Percentiles rank a stretch among this genome's conserved stretches.
Evolutionary conservation across 2,797 vertebrate species (phyloP).

Genomic region (Pseudochirops cupreus): DNA sequence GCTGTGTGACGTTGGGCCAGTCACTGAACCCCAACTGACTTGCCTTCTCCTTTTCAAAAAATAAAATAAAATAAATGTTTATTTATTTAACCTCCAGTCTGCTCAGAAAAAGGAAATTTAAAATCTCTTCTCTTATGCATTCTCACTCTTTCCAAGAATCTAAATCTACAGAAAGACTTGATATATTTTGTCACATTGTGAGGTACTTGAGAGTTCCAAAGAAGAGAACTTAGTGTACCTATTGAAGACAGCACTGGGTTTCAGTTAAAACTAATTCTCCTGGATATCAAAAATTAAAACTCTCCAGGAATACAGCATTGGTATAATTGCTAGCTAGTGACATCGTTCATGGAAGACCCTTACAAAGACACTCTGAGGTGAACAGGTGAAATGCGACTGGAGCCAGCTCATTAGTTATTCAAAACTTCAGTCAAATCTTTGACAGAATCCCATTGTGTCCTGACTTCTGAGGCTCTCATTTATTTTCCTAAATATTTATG

Average conservation of each 20-base stretch:
- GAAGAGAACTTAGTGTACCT: neutral
- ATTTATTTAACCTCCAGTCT: neutral
- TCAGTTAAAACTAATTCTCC: neutral
- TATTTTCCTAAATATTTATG: slow-evolving; percentile 66
- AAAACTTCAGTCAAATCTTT: slow-evolving; percentile 60
- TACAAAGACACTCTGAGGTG: neutral
- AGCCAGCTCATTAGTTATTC: slow-evolving; percentile 14
- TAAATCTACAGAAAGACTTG: neutral
- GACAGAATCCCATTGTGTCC: slow-evolving; percentile 47
- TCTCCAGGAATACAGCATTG: neutral
- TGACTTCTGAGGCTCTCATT: slow-evolving; percentile 52
- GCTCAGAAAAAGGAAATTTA: neutral
- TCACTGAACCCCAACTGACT: too few species aligned
- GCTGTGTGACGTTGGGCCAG: too few species aligned
- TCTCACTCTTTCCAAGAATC: neutral
- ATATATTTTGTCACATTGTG: neutral
- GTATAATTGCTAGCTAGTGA: neutral
- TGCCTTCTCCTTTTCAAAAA: too few species aligned
- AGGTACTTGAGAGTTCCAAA: neutral
- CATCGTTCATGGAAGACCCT: neutral
- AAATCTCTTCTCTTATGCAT: neutral
- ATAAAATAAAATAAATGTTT: too few species aligned
- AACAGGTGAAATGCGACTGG: neutral
- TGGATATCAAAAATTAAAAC: neutral
- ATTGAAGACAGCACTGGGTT: neutral